phyloP scores from a whole-genome alignment of 92 coral and sea anemone genomes.

The Porites lobata region DNA sequence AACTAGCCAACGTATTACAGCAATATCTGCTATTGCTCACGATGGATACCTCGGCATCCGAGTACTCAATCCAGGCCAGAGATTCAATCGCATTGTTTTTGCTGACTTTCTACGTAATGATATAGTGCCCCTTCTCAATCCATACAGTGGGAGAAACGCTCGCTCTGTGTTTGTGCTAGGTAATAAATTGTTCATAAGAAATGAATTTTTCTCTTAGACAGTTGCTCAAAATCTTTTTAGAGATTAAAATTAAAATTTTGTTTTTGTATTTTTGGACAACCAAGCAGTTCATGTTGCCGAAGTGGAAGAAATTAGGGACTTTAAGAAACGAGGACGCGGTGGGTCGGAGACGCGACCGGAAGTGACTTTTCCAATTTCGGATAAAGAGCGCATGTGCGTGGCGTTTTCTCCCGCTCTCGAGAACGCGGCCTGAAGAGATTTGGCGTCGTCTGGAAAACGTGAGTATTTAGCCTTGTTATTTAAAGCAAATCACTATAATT shows the following conservation, averaged over 20 bases:
- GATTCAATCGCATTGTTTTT: neutral
- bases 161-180: conserved; percentile 5
- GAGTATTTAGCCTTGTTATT: too few relatives aligned
- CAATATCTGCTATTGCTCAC: neutral
- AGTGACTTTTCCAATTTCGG: too few relatives aligned
- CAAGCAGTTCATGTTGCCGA: conserved; percentile 42
- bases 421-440: too few relatives aligned
- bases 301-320: conserved; percentile 8
- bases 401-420: too few relatives aligned
- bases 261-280: conserved; percentile 11
- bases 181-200: neutral
- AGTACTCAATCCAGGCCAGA: conserved; percentile 31
- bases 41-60: conserved; percentile 15
- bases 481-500: too few relatives aligned
- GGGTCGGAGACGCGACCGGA: too few relatives aligned
- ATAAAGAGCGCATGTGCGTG: too few relatives aligned
- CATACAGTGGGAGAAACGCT: conserved; percentile 2
- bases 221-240: neutral
- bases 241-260: too few relatives aligned
- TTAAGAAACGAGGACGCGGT: too few relatives aligned
- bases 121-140: conserved; percentile 37
- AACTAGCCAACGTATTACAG: conserved; percentile 3
- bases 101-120: conserved; percentile 31
- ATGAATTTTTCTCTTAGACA: neutral
- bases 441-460: too few relatives aligned